Percentiles rank a stretch among this genome's conserved stretches.
Conservation (phyloP, 2,113 vertebrate genomes). For the Philantomba maxwellii region DNA sequence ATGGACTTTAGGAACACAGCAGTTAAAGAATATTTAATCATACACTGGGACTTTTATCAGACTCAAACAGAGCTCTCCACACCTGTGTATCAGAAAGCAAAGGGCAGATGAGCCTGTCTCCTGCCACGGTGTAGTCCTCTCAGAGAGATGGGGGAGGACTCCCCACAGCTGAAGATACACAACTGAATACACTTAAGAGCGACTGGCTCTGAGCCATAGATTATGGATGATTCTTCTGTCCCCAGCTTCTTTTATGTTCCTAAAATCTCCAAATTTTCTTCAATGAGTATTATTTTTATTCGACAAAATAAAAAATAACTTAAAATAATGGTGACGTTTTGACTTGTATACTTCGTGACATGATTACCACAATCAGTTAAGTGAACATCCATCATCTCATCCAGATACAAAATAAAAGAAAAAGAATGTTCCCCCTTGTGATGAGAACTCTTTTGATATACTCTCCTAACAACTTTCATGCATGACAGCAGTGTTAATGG, state of each 20-base stretch:
- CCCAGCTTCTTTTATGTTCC: background rate
- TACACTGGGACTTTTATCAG: background rate
- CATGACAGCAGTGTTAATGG: background rate
- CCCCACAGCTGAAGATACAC: background rate
- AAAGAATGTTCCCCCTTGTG: background rate
- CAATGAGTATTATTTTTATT: background rate
- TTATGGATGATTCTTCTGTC: background rate
- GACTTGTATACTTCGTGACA: background rate
- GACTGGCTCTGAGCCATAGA: background rate
- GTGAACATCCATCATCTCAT: background rate
- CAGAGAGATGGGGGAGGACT: background rate
- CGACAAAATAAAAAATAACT: background rate
- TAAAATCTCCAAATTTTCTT: constrained; percentile 5
- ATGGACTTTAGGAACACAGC: background rate
- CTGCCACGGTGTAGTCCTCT: background rate
- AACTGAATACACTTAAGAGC: background rate
- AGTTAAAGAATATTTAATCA: background rate
- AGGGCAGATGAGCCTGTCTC: background rate
- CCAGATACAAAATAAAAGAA: background rate
- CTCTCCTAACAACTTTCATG: background rate
- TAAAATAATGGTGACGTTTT: background rate
- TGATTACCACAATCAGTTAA: background rate
- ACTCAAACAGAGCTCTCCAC: background rate
- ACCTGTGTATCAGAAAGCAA: background rate
- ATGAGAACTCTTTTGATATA: background rate